A percentile compares a stretch with the other conserved stretches of the same genome.
Evolutionary conservation across 2,888 invertebrate genomes (phyloP).

Genomic region (Sinodicranocentrus sp.): DNA sequence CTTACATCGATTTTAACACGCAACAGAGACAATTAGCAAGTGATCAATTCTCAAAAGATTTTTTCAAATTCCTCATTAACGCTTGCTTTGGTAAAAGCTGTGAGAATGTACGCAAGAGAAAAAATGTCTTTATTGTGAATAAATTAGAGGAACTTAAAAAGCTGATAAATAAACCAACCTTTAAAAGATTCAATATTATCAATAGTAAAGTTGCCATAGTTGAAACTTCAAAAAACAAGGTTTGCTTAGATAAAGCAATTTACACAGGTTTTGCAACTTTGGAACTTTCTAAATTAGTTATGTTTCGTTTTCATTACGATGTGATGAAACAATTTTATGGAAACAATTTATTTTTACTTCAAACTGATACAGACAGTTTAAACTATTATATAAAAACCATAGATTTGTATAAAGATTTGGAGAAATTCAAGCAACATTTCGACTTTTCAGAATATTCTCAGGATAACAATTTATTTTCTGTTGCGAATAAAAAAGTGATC

Average conservation of each 20-base stretch:
- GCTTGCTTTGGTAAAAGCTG: slow-evolving; percentile 61
- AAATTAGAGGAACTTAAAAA: not conserved
- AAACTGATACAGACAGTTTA: slow-evolving; percentile 67
- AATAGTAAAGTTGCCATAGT: slow-evolving; percentile 32
- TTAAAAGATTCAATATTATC: slow-evolving; percentile 50
- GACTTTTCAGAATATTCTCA: slow-evolving; percentile 64
- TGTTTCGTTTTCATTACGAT: slow-evolving; percentile 55
- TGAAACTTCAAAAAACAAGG: slow-evolving; percentile 33
- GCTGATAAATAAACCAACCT: slow-evolving; percentile 15
- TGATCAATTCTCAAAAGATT: slow-evolving; percentile 61
- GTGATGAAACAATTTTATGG: slow-evolving; percentile 54
- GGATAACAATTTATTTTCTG: slow-evolving; percentile 34
- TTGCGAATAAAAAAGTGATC: slow-evolving; percentile 71
- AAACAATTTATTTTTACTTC: slow-evolving; percentile 26
- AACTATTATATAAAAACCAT: slow-evolving; percentile 51
- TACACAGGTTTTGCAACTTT: slow-evolving; percentile 53
- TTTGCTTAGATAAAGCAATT: slow-evolving; percentile 52
- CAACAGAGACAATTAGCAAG: slow-evolving; percentile 40
- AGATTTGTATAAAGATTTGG: not conserved
- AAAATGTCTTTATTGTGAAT: slow-evolving; percentile 40
- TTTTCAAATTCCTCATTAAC: slow-evolving; percentile 58
- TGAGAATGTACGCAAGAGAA: slow-evolving; percentile 46
- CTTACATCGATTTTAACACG: slow-evolving; percentile 53
- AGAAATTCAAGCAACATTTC: slow-evolving; percentile 40
- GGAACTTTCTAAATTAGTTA: slow-evolving; percentile 52